Percentiles rank a stretch among this genome's conserved stretches.
phyloP scores from a whole-genome alignment of 2,888 invertebrate genomes.

The Ormyrus nitidulus region DNA sequence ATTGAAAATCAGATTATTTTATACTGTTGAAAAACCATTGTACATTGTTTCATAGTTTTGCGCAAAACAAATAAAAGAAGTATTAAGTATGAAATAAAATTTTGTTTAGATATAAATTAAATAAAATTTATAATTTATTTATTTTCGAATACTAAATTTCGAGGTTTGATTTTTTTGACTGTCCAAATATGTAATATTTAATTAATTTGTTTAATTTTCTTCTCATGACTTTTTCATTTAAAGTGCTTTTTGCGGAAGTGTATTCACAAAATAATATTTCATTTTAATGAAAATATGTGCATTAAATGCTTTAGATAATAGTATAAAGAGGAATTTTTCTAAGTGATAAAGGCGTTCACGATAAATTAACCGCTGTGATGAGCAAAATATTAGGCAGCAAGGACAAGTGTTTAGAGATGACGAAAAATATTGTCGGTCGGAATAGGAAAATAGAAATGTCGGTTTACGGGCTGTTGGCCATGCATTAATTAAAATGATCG shows the following conservation, averaged over 20 bases:
- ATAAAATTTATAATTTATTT: too few relatives aligned
- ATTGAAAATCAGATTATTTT: slow-evolving; percentile 17
- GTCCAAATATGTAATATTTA: too few relatives aligned
- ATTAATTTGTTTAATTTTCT: too few relatives aligned
- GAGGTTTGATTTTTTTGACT: too few relatives aligned
- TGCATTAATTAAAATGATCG: slow-evolving; percentile 9
- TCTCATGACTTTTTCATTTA: too few relatives aligned
- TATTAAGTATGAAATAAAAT: too few relatives aligned
- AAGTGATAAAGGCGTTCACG: slow-evolving; percentile 33
- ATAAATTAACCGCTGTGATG: slow-evolving; percentile 27
- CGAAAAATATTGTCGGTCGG: background rate
- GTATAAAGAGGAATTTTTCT: slow-evolving; percentile 5
- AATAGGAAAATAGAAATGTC: slow-evolving; percentile 1
- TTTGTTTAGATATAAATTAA: too few relatives aligned
- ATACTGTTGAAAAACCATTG: background rate
- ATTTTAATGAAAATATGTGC: too few relatives aligned
- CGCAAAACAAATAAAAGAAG: too few relatives aligned
- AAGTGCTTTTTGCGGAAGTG: too few relatives aligned
- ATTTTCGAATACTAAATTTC: too few relatives aligned
- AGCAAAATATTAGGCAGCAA: slow-evolving; percentile 33
- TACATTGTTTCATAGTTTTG: background rate
- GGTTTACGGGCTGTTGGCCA: background rate
- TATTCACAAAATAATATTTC: too few relatives aligned
- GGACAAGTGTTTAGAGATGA: slow-evolving; percentile 13
- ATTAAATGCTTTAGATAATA: background rate